Evolutionary conservation across 2,113 vertebrate genomes (phyloP), one percentile per base, ranked within the genome.

Genomic region (Mastomys natalensis): DNA sequence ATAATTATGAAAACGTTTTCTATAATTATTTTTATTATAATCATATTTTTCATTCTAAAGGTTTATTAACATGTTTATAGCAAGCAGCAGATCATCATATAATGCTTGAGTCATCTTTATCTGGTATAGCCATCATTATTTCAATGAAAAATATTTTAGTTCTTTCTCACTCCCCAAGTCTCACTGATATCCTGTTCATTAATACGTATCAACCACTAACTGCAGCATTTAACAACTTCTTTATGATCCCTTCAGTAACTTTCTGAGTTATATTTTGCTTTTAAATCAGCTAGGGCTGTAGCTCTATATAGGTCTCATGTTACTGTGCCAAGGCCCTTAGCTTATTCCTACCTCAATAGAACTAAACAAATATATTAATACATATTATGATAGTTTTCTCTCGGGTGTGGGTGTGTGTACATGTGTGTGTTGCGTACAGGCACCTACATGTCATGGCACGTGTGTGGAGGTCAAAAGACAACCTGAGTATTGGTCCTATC

Each of bases 211-310:
- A 84, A 78, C 62, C 55, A 24, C 21, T 6, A 82, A 7, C 45
- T 81, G 4, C 11, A 92, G 15, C 58, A 43, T 87, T 89, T 76
- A 77, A 62, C 3, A 40, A 45, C 40, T 74, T 26, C 62, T 19
- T 85, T 60, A 40, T 82, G 22, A 40, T 24, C 12, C 55, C 26
- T 84, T 62, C 22, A 17, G n/a, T 84, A 62, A 62, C n/a, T 43
- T 43, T 84, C 81, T 62, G 81, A 62, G 22, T 84, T 84, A 82
- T 60, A 15, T 43, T 93, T 95, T 92, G 24, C 58, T 93, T 91
- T 77, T 40, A 60, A 84, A 60, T 24, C 13, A 9, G 21, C 74
- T 40, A 40, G 45, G 34, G 2, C 8, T 37, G 34, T 78, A 78
- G 58, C 10, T 66, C 34, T 37, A 31, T 45, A 2, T 86, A 51